phyloP scores from a whole-genome alignment of 2,797 vertebrate genomes.

The Danio choprae region DNA sequence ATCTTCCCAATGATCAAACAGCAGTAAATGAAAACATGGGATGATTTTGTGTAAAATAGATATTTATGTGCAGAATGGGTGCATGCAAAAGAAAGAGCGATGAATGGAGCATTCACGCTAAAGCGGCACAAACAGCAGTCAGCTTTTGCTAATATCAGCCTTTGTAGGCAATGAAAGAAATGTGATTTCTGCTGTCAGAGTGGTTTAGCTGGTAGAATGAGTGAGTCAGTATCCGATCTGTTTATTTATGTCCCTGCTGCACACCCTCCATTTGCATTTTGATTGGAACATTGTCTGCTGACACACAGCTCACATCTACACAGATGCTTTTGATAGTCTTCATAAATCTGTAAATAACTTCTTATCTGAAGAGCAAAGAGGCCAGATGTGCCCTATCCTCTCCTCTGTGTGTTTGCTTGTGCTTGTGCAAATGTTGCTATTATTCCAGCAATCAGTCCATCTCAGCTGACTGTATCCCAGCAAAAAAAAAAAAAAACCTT shows the following conservation, averaged over 20 bases:
- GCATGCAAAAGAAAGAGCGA: slow-evolving; percentile 2
- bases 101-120: slow-evolving; percentile 43
- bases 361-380: slow-evolving; percentile 80
- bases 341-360: slow-evolving; percentile 81
- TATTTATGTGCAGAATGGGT: slow-evolving; percentile 20
- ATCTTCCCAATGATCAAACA: slow-evolving; percentile 34
- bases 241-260: slow-evolving; percentile 74
- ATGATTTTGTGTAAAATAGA: slow-evolving; percentile 22
- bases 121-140: slow-evolving; percentile 45
- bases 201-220: slow-evolving; percentile 71
- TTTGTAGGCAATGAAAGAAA: slow-evolving; percentile 58
- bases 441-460: slow-evolving; percentile 54
- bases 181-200: slow-evolving; percentile 69
- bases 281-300: slow-evolving; percentile 80
- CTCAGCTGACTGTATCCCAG: slow-evolving; percentile 44
- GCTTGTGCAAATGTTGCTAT: slow-evolving; percentile 39
- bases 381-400: slow-evolving; percentile 75
- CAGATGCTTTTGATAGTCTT: slow-evolving; percentile 80
- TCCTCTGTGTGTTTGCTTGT: slow-evolving; percentile 53
- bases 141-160: slow-evolving; percentile 63
- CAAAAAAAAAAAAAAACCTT: slow-evolving; percentile 19
- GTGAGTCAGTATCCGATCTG: slow-evolving; percentile 71
- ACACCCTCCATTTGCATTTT: slow-evolving; percentile 80
- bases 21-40: slow-evolving; percentile 22
- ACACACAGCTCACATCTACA: slow-evolving; percentile 75